Evolutionary conservation across 2,113 vertebrate genomes (phyloP).

Genomic region (Mobula birostris): DNA sequence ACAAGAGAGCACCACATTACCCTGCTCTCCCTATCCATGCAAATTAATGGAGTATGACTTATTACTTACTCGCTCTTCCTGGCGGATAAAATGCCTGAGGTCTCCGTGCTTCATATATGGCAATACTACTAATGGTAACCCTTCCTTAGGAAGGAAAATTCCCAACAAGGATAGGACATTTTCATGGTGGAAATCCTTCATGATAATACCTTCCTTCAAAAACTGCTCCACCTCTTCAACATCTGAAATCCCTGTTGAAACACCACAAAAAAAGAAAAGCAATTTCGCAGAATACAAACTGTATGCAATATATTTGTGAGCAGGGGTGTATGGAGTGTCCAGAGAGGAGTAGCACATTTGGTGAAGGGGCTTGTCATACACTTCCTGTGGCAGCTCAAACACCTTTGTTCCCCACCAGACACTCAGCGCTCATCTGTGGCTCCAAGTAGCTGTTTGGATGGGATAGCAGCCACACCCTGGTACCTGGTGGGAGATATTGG

Average conservation of each 20-base stretch:
- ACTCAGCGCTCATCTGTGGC: too few species aligned
- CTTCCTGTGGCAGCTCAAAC: too few species aligned
- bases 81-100: slow-evolving; percentile 85
- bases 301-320: background rate
- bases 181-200: slow-evolving; percentile 85
- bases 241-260: slow-evolving; percentile 75
- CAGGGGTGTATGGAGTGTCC: too few species aligned
- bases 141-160: slow-evolving; percentile 72
- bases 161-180: slow-evolving; percentile 85
- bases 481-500: too few species aligned
- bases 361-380: too few species aligned
- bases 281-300: too few species aligned
- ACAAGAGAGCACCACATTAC: background rate
- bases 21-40: background rate
- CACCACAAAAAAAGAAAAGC: background rate
- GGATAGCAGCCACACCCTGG: too few species aligned
- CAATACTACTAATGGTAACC: slow-evolving; percentile 80
- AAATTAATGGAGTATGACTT: background rate
- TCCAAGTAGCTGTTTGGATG: too few species aligned
- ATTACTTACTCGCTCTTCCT: slow-evolving; percentile 66
- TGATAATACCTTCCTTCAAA: slow-evolving; percentile 85
- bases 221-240: slow-evolving; percentile 92
- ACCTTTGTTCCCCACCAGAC: too few species aligned
- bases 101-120: slow-evolving; percentile 94
- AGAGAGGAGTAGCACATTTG: too few species aligned